Evolutionary conservation across 23 tunicate genomes (phyloP), one percentile per base, ranked within the genome.

Genomic region (Ciona savignyi): DNA sequence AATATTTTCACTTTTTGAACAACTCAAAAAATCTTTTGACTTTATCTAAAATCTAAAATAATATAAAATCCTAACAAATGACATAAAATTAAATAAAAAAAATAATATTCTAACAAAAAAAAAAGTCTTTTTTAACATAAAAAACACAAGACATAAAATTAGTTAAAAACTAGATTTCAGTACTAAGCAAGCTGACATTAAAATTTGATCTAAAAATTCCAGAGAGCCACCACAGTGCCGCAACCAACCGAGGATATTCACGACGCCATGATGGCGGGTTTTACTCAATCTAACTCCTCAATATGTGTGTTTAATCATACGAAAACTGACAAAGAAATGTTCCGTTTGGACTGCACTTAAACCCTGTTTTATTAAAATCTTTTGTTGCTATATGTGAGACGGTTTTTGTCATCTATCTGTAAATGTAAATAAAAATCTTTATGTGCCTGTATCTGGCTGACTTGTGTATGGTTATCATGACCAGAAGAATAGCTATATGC

Each of bases 211-310:
- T 27, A 2, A 60, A n/a, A 11, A 63, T 78, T 61, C 34, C 71
- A 80, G 85, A 77, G 35, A 82, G 98, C 62, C 93, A 93, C 61
- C 98, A 93, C 72, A 86, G 88, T 34, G 98, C 98, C 26, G 93
- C 85, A 48, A 93, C 98, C 23, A 93, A 93, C 84, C 29, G 98
- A 1, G 98, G 98, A 30, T 93, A 93, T 63, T 85, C 93, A 49
- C 68, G 98, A 34, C 49, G 84, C 29, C 93, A 78, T 67, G 93
- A 93, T 74, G 98, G 98, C 3, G 93, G 93, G 48, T 93, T 93
- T 77, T 93, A 93, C 74, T 77, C 85, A 3, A 81, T 86, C 29
- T 93, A 74, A 86, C 21, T 2, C 0, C 33, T 48, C 35, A 42
- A 42, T n/a, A n/a, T n/a, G n/a, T n/a, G n/a, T n/a, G n/a, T n/a